Evolutionary conservation across 2,888 invertebrate species (phyloP), one percentile per base, ranked within the genome.

Genomic region (Tinea pellionella): DNA sequence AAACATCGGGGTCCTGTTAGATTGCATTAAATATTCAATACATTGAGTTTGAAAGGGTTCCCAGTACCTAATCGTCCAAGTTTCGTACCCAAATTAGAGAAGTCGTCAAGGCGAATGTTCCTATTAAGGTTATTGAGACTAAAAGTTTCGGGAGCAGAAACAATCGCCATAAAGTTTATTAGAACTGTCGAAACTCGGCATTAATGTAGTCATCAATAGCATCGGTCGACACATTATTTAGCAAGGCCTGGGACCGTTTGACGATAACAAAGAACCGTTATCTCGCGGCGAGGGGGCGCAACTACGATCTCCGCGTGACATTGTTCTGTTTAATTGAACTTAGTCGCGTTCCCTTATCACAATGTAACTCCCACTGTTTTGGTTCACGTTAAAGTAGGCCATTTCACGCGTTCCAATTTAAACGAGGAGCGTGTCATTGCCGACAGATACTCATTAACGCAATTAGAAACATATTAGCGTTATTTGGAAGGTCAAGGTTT

Each of bases 371-470:
- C 73, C 72, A 70, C 73, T 73, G 74, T 75, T 79, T 83, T 74
- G 69, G 74, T 78, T 78, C 78, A 80, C 78, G 72, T 71, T 74
- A 74, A 78, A 82, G 74, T 79, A 75, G 78, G 76, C 77, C 73
- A 73, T 80, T 80, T 72, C 69, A 68, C 72, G 75, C 71, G 73
- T 72, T 78, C 76, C 76, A 77, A 80, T 85, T 85, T 78, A 78
- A 82, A 82, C 72, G 70, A 69, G 77, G 67, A 75, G 69, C 71
- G 73, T 77, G 74, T 72, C 71, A 69, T 61, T 80, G 78, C 80
- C 77, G 73, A 69, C 70, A 77, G 74, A 73, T 74, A 75, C 79
- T 80, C 80, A 83, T 83, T 83, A 80, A 76, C 72, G 73, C 77
- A 83, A 84, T 84, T 79, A 78, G 73, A 77, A 76, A 75, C 74